phyloP scores from a whole-genome alignment of 2,797 vertebrate species.

The Hapalemur alaotrensis region DNA sequence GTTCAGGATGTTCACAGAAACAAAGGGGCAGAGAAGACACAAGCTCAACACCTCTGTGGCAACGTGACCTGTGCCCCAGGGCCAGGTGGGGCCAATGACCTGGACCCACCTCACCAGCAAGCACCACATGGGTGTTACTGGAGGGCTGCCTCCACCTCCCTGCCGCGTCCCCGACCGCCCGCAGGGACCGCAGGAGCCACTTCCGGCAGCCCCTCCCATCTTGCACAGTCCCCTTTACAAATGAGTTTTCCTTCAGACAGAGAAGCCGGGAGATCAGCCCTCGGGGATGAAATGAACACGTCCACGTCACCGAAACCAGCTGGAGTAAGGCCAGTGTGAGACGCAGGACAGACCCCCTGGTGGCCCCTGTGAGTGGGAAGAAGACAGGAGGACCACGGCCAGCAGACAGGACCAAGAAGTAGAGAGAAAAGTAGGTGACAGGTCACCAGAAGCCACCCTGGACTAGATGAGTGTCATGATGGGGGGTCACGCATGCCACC shows the following conservation, averaged over 20 bases:
- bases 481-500: not conserved
- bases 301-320: too few species aligned
- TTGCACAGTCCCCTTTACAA: not conserved
- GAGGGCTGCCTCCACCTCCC: too few species aligned
- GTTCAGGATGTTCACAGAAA: not conserved
- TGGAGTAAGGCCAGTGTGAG: not conserved
- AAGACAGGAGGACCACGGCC: not conserved
- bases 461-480: not conserved
- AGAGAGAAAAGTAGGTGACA: not conserved
- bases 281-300: not conserved
- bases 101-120: not conserved
- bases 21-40: not conserved
- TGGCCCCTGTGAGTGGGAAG: not conserved
- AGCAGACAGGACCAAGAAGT: not conserved
- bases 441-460: not conserved
- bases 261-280: not conserved
- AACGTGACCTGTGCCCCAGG: fast-evolving
- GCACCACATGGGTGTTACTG: not conserved
- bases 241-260: not conserved
- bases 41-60: not conserved
- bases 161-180: not conserved
- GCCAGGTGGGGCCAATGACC: fast-evolving
- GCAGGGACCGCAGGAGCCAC: not conserved
- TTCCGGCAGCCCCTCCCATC: not conserved
- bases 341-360: not conserved